phyloP scores from a whole-genome alignment of 2,113 vertebrate genomes.

The Felis chaus region DNA sequence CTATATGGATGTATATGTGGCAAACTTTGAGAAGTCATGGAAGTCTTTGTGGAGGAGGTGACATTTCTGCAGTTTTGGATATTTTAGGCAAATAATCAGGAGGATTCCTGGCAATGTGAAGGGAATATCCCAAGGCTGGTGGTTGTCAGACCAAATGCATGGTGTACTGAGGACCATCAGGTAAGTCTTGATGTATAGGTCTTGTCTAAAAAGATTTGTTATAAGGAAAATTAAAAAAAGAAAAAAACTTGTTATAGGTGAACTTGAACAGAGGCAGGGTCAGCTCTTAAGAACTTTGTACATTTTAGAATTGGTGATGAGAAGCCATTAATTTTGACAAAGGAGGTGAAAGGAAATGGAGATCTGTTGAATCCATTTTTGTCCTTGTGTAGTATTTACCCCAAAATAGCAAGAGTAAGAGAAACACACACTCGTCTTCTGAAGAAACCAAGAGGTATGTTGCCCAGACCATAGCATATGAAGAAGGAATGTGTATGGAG shows the following conservation, averaged over 20 bases:
- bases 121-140: background rate
- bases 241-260: background rate
- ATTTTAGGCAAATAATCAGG: background rate
- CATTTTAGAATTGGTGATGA: background rate
- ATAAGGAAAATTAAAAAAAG: background rate
- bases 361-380: background rate
- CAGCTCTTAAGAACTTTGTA: background rate
- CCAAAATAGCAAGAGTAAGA: background rate
- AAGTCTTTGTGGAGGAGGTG: background rate
- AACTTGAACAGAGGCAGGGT: background rate
- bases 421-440: background rate
- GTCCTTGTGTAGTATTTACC: background rate
- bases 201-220: background rate
- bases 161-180: no score
- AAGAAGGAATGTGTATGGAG: background rate
- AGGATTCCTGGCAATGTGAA: background rate
- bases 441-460: background rate
- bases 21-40: background rate
- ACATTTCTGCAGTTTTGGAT: background rate
- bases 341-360: background rate
- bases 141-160: background rate
- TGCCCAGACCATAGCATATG: background rate
- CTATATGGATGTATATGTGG: background rate
- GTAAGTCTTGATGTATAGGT: background rate
- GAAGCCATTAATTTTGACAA: background rate